Conservation (phyloP, 2,113 vertebrate species). For the Columba livia region DNA sequence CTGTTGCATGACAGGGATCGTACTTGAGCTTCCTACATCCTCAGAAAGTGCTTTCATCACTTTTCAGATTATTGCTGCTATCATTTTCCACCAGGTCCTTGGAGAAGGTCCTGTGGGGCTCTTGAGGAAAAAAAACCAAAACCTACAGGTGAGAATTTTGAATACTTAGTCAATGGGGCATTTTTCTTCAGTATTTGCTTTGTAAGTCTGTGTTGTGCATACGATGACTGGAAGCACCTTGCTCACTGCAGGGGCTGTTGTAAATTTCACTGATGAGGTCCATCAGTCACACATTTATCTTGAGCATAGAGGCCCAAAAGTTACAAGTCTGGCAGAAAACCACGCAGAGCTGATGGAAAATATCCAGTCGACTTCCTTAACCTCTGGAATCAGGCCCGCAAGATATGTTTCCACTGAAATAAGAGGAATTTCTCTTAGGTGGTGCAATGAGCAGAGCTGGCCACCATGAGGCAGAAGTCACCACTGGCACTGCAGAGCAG, state of each 20-base stretch:
- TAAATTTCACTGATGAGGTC: not conserved
- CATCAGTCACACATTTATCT: accelerated
- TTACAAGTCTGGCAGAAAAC: not conserved
- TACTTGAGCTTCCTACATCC: not conserved
- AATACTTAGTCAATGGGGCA: not conserved
- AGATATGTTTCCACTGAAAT: not conserved
- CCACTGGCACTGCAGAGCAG: not conserved
- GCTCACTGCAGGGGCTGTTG: not conserved
- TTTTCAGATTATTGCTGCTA: not conserved
- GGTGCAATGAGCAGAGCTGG: not conserved
- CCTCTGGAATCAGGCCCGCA: not conserved
- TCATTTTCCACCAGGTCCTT: not conserved
- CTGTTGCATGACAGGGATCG: not conserved
- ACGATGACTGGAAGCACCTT: not conserved
- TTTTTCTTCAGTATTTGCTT: not conserved
- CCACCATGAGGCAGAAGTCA: not conserved
- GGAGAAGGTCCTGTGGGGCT: not conserved
- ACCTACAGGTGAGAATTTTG: not conserved
- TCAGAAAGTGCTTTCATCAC: not conserved
- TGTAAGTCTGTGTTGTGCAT: not conserved
- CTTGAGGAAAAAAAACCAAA: not conserved
- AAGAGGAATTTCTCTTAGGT: not conserved
- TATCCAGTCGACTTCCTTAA: not conserved
- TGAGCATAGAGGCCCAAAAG: not conserved
- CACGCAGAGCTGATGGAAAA: not conserved